These are phyloP conservation scores for Percina caprodes DNA, from an alignment of 2,113 vertebrate species.

Conservation along the genomic window DNA sequence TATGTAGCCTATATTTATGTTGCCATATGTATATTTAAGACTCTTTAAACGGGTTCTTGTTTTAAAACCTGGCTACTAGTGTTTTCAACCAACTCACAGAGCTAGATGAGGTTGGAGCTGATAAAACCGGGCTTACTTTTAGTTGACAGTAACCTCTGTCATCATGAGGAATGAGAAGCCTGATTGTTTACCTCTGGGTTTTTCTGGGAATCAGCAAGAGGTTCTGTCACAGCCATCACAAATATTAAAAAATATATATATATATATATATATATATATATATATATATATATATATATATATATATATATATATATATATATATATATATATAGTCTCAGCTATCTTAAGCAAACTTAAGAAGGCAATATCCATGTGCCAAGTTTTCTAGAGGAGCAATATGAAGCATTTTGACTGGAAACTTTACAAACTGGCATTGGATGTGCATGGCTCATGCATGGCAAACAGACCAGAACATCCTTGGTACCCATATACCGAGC, in stretches of 20 bases:
- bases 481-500: background rate
- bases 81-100: background rate
- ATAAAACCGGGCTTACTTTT: background rate
- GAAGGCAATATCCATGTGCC: background rate
- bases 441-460: background rate
- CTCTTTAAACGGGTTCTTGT: background rate
- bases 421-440: too few relatives aligned
- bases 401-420: background rate
- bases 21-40: too few relatives aligned
- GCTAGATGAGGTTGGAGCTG: background rate
- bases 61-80: background rate
- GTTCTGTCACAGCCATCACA: background rate
- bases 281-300: too few relatives aligned
- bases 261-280: too few relatives aligned
- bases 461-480: background rate
- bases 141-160: background rate
- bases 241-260: too few relatives aligned
- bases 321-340: too few relatives aligned
- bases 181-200: background rate
- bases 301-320: too few relatives aligned
- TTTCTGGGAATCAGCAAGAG: background rate
- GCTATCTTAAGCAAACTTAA: background rate
- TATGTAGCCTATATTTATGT: too few relatives aligned
- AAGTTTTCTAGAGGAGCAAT: background rate
- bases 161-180: background rate